phyloP scores from a whole-genome alignment of 2,797 vertebrate genomes.

The Spondyliosoma cantharus region DNA sequence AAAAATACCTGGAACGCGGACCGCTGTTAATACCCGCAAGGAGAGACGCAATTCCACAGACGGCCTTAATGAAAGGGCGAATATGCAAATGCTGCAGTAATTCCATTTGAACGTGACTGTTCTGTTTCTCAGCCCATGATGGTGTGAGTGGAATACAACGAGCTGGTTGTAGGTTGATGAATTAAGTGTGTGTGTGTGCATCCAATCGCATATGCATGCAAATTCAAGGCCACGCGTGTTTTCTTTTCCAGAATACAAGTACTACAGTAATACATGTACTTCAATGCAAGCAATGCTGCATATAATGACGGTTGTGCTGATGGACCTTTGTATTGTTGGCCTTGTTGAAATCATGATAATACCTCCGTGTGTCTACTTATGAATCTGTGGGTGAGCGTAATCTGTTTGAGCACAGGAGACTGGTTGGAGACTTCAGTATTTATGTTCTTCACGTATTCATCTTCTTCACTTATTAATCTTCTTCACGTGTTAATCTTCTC shows the following conservation, averaged over 20 bases:
- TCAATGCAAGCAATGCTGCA: conserved; percentile 16
- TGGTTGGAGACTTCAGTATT: conserved; percentile 4
- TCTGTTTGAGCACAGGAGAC: neutral
- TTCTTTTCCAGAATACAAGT: neutral
- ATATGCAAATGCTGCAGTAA: conserved; percentile 55
- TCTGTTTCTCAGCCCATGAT: neutral
- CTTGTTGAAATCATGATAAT: conserved; percentile 1
- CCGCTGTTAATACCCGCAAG: neutral
- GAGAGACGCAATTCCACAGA: conserved; percentile 6
- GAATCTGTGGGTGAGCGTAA: neutral
- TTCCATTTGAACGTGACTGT: conserved; percentile 27
- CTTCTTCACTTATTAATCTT: conserved; percentile 9
- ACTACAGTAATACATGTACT: too few relatives aligned
- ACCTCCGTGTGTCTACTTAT: conserved; percentile 10
- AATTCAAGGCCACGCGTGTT: conserved; percentile 3
- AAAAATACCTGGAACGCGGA: conserved; percentile 17
- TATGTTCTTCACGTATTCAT: neutral
- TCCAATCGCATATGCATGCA: conserved; percentile 15
- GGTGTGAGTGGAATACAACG: conserved; percentile 31
- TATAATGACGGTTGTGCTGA: conserved; percentile 18
- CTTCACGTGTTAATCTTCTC: neutral
- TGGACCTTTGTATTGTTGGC: neutral
- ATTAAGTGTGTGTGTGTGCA: neutral
- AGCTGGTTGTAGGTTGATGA: neutral
- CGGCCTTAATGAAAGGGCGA: conserved; percentile 31